Base-by-base conservation (phyloP, 2,113 vertebrate genomes). In the Telmatochromis sp. region DNA sequence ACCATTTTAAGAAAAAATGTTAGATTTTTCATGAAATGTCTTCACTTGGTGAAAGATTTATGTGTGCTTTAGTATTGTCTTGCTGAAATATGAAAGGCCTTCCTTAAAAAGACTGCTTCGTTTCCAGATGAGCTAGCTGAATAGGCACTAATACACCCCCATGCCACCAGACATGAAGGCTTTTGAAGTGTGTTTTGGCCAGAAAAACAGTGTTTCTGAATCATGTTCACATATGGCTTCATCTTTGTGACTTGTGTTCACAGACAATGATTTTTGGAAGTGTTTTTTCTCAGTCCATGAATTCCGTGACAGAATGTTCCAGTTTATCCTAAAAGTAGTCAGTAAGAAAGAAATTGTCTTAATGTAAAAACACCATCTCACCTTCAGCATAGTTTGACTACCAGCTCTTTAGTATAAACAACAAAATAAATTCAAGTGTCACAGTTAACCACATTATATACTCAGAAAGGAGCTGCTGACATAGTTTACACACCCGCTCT, bases 361-460 rank as follows among this genome's bases (percentile, higher is more conserved):
- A 45, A 26, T 73, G 11, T 23, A 42, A 54, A 60, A 71, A 28
- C n/a, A 51, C 19, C 37, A 47, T 63, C 17, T 26, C 17, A 3
- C 40, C 26, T 4, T 50, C 15, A 50, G 5, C 23, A 19, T 75
- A 75, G 42, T 7, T 50, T 83, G 4, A 23, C 58, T 31, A 37
- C 31, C 19, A 45, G 42, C 12, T 82, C 45, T 80, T 54, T 37
- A 73, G 68, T 9, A 82, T 40, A 57, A 91, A 82, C 55, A 81
- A 40, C 73, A 57, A 50, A 81, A 83, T 37, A 31, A 58, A 88
- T 53, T 68, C 11, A 54, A 73, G 7, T 85, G 83, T 85, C 79
- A 82, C 82, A n/a, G 6, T 73, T 84, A 90, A 87, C 68, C 42
- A 78, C 79, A 81, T 86, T 71, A 78, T 81, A 35, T 80, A 58